Evolutionary conservation across 1,140 invertebrate genomes (phyloP).

Genomic region (Drosophila ficusphila): DNA sequence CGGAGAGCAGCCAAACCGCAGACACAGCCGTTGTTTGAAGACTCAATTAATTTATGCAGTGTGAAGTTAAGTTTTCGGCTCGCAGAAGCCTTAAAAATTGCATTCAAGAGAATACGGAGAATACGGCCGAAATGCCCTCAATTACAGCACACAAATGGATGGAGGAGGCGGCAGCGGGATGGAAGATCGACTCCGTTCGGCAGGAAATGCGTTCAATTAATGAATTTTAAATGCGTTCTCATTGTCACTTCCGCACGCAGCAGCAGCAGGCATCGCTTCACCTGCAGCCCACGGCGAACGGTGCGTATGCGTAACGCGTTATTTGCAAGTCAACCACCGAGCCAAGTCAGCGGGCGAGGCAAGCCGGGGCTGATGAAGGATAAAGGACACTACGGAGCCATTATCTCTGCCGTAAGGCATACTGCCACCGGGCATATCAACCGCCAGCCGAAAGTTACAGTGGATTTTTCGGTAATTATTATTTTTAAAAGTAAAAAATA

Average conservation of each 20-base stretch:
- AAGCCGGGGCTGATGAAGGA: slow-evolving; percentile 51
- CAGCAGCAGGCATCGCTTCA: too few species aligned
- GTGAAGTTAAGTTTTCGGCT: slow-evolving; percentile 60
- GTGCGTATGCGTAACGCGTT: slow-evolving; percentile 67
- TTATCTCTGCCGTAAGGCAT: slow-evolving; percentile 55
- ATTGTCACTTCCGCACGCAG: slow-evolving; percentile 55
- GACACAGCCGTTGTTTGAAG: slow-evolving; percentile 46
- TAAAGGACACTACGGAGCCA: slow-evolving; percentile 53
- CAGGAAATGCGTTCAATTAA: slow-evolving; percentile 75
- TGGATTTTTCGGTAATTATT: too few species aligned
- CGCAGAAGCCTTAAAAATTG: slow-evolving; percentile 30
- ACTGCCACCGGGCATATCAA: slow-evolving; percentile 29
- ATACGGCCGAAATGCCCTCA: slow-evolving; percentile 27
- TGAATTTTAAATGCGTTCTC: slow-evolving; percentile 78
- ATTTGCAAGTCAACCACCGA: slow-evolving; percentile 72
- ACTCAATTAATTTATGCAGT: slow-evolving; percentile 79
- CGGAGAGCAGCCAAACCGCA: slow-evolving; percentile 30
- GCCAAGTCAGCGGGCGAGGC: slow-evolving; percentile 35
- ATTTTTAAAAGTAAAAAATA: too few species aligned
- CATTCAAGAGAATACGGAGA: slow-evolving; percentile 7
- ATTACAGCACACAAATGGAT: slow-evolving; percentile 25
- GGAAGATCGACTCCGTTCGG: slow-evolving; percentile 19
- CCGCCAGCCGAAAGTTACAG: slow-evolving; percentile 13
- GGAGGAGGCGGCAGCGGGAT: background rate
- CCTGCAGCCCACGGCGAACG: slow-evolving; percentile 22